A percentile compares a stretch with the other conserved stretches of the same genome.
Evolutionary conservation across 2,113 vertebrate species (phyloP).

Genomic region (Sinocyclocheilus rhinocerous): DNA sequence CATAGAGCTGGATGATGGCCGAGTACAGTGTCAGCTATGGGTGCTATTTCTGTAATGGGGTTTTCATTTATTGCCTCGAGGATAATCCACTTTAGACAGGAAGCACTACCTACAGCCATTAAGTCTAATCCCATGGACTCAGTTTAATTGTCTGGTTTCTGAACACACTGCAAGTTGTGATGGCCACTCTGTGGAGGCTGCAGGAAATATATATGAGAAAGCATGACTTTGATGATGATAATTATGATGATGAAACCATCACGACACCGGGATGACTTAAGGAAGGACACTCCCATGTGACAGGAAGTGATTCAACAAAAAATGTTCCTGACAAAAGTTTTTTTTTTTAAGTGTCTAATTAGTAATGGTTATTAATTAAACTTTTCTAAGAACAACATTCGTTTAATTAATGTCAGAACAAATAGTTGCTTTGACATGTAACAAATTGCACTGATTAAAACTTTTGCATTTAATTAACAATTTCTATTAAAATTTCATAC

Average conservation of each 20-base stretch:
- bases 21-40: slow-evolving; percentile 35
- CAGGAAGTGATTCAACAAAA: not conserved
- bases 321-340: not conserved
- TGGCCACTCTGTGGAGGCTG: not conserved
- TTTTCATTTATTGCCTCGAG: slow-evolving; percentile 47
- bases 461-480: not conserved
- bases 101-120: slow-evolving; percentile 51
- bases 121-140: slow-evolving; percentile 52
- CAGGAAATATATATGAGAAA: slow-evolving; percentile 9
- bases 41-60: slow-evolving; percentile 47
- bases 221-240: slow-evolving; percentile 3
- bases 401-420: not conserved
- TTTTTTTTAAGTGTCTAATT: no score
- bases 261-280: not conserved
- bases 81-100: slow-evolving; percentile 59
- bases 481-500: no score
- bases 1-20: slow-evolving; percentile 32
- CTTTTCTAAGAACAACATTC: no score
- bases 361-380: no score
- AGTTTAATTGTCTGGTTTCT: slow-evolving; percentile 50
- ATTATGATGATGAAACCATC: slow-evolving; percentile 18
- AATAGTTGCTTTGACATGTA: not conserved
- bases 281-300: not conserved
- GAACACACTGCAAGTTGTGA: slow-evolving; percentile 15
- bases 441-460: not conserved